Base-by-base conservation (phyloP, 23 tunicate genomes). In the Styela plicata region DNA sequence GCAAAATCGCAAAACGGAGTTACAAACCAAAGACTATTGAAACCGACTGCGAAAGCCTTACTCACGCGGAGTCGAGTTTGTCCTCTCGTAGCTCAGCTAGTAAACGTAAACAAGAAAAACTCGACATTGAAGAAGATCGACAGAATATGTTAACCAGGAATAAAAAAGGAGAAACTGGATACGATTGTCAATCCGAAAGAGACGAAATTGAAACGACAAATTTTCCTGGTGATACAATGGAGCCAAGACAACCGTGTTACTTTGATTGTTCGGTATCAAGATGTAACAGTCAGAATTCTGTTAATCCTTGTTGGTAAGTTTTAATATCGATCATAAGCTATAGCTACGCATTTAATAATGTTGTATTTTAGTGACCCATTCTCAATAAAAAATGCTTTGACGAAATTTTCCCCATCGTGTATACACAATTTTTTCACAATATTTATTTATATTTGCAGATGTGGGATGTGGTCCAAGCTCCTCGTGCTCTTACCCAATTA, bases 21-120 rank as follows among this genome's bases (percentile, higher is more conserved):
- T 71, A 71, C 35, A 71, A 30, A 36, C 77, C 77, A 2, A 30
- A 32, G 17, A 30, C 77, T 21, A 71, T 71, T 34, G 77, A 71
- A 22, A 71, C 77, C 26, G 77, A 71, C 37, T 71, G 34, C 35
- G 77, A 71, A 32, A 71, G 77, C 37, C 35, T 71, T 20, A 44
- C 57, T 5, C 34, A 71, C 77, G 37, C 77, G 7, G 77, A 71
- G 77, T 71, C 77, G 20, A 71, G 37, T 34, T 32, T 71, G 77
- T 71, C 77, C 5, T 71, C 77, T 22, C 32, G 77, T 3, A 16
- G 77, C 29, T 71, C 77, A 3, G 5, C 77, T 2, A 34, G 36
- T 33, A 71, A 71, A 32, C 57, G 57, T 5, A 71, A 7, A 21
- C 77, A n/a, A 21, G 77, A 27, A 30, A 34, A 32, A 22, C 10